Base-by-base conservation (phyloP, 2,888 invertebrate genomes). In the Sminthurinus aureus region DNA sequence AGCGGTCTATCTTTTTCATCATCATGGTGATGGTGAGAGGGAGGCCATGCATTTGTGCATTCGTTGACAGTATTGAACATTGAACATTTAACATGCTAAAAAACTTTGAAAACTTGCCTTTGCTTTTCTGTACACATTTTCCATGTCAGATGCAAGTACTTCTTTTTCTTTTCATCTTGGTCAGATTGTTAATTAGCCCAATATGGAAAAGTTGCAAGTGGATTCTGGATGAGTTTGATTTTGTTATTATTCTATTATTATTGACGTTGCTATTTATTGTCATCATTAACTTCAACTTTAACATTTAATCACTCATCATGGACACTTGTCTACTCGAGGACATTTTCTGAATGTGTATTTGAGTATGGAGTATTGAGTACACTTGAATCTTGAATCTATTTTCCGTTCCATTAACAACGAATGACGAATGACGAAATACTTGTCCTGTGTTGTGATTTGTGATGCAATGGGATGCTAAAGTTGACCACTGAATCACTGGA, bases 121-220 rank as follows among this genome's bases (percentile, higher is more conserved):
- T 4, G 38, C 38, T 38, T 38, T 38, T 38, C 38, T 58, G 18
- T 11, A 58, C 58, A 58, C 58, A 58, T 15, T 69, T 11, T 20
- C 4, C 11, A 69, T 69, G n/a, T 20, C 1, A 69, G 2, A 3
- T 69, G 11, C 67, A 69, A 69, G 22, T 11, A 20, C n/a, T 52
- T 13, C 58, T 76, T 52, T 20, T 58, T 76, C 76, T 52, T 20
- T 58, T 76, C 76, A 58, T 58, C n/a, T 76, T 20, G 76, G 76
- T 76, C 76, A 76, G 15, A 76, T 76, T 20, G 58, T 51, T 76
- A 76, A 76, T 76, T 76, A 22, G 58, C 76, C 58, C 58, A 76
- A 51, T 52, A 52, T 76, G 22, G 24, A 71, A 71, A 24, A 58
- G 58, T 2, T 58, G 13, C 58, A 58, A 58, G 58, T 58, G 13